Conservation (phyloP, 2,113 vertebrate species). For the Odobenus rosmarus region DNA sequence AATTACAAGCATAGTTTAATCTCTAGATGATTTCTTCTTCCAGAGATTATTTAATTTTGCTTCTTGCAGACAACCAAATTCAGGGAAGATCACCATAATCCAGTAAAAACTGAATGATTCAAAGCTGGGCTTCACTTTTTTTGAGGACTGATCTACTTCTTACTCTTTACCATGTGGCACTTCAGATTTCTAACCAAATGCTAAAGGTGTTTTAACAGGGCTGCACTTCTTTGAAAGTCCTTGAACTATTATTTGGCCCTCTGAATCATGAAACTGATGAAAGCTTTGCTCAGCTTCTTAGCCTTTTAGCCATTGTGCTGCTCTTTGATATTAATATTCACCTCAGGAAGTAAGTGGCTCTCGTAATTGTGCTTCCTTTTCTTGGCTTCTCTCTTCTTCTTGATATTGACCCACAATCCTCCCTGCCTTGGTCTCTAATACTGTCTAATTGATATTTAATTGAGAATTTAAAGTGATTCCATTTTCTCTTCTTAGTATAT, state of each 20-base stretch:
- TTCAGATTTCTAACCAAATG: background rate
- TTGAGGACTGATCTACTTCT: background rate
- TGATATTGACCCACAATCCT: background rate
- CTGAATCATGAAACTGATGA: background rate
- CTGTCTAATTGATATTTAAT: background rate
- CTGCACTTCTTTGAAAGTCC: background rate
- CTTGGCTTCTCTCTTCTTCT: background rate
- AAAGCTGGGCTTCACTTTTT: background rate
- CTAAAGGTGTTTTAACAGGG: background rate
- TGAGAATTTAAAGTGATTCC: background rate
- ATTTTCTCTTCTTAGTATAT: background rate
- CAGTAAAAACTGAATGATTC: background rate
- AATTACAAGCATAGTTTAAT: background rate
- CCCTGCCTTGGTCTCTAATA: background rate
- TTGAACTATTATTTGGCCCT: background rate
- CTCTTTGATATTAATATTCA: background rate
- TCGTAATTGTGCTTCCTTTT: background rate
- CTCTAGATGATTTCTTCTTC: background rate
- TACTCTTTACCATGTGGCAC: background rate
- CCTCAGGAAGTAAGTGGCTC: background rate
- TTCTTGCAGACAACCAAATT: background rate
- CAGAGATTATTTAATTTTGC: background rate
- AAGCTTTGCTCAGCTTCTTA: background rate
- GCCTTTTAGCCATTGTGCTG: background rate
- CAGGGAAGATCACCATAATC: background rate